phyloP scores from a whole-genome alignment of 2,797 vertebrate species.

The Loris lydekkerianus region DNA sequence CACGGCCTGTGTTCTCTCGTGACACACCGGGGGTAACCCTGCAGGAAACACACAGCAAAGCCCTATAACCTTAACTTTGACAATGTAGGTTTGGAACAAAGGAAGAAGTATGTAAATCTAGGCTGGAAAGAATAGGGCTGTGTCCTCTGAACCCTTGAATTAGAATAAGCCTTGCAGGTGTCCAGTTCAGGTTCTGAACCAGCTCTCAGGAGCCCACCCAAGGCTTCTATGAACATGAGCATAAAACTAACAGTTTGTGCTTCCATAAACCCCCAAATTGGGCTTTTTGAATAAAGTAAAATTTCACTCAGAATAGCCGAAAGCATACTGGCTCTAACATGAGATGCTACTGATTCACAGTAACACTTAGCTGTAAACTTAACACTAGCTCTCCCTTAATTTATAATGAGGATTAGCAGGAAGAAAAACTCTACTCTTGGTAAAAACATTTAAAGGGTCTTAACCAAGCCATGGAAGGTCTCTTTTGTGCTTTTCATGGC shows the following conservation, averaged over 20 bases:
- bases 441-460: not conserved
- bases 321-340: not conserved
- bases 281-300: not conserved
- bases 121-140: no score
- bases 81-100: not conserved
- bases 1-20: not conserved
- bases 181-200: not conserved
- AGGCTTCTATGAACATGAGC: not conserved
- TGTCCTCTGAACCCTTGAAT: not conserved
- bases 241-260: not conserved
- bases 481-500: not conserved
- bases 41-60: not conserved
- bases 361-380: not conserved
- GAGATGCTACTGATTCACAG: not conserved
- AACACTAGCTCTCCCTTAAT: no score
- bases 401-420: not conserved
- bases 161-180: not conserved
- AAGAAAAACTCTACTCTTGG: not conserved
- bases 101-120: not conserved
- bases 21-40: accelerated
- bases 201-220: not conserved
- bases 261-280: not conserved
- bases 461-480: not conserved
- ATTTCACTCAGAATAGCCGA: not conserved
- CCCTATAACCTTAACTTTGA: not conserved